Conservation (phyloP, 2,888 invertebrate species). For the Ochropacha duplaris region DNA sequence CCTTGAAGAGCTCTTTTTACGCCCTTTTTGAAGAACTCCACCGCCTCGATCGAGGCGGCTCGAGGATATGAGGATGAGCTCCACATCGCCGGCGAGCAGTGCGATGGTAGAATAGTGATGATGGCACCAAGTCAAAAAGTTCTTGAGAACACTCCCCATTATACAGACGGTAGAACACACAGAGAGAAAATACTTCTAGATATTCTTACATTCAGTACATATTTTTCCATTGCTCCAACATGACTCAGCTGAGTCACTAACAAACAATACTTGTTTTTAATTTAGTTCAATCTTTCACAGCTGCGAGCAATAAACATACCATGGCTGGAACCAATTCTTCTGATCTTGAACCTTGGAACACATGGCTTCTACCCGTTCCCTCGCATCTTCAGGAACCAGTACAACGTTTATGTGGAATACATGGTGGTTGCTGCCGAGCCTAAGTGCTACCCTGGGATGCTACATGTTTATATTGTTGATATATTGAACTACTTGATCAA, state of each 20-base stretch:
- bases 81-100: no score
- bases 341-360: slow-evolving; percentile 62
- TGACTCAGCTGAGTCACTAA: neutral
- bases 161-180: no score
- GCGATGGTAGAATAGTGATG: no score
- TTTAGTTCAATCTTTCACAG: slow-evolving; percentile 30
- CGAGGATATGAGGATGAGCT: no score
- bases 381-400: slow-evolving; percentile 43
- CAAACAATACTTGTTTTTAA: neutral
- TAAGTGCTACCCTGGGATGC: slow-evolving; percentile 62
- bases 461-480: slow-evolving; percentile 58
- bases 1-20: no score
- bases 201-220: no score
- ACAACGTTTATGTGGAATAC: slow-evolving; percentile 44
- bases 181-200: no score
- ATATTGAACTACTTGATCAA: slow-evolving; percentile 59
- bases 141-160: no score
- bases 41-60: no score
- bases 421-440: slow-evolving; percentile 34
- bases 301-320: slow-evolving; percentile 42
- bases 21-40: no score
- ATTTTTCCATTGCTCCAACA: no score
- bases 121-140: no score
- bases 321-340: slow-evolving; percentile 53
- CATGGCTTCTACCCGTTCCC: slow-evolving; percentile 70